Evolutionary conservation across 2,888 invertebrate species (phyloP).

Genomic region (Eristalis intricaria): DNA sequence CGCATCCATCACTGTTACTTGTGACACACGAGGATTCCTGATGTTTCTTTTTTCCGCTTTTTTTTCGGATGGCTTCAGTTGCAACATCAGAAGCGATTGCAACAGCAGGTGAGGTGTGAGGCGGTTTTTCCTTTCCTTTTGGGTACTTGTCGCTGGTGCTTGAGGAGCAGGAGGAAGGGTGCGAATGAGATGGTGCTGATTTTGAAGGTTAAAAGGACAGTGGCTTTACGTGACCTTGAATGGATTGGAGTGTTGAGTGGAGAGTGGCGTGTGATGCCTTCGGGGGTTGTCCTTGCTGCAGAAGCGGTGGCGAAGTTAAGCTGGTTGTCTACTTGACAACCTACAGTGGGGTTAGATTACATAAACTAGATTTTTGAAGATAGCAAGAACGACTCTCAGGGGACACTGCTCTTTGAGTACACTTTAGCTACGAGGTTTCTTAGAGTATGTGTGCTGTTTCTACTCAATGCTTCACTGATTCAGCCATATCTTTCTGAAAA

Average conservation of each 20-base stretch:
- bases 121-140: not conserved
- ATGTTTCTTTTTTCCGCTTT: not conserved
- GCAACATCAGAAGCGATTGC: slow-evolving; percentile 10
- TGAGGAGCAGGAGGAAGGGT: not conserved
- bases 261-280: not conserved
- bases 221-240: not conserved
- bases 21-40: slow-evolving; percentile 29
- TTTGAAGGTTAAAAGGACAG: not conserved
- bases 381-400: no score
- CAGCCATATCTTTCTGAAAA: no score
- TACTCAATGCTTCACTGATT: no score
- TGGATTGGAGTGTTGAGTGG: not conserved
- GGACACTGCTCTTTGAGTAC: no score
- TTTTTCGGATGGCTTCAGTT: not conserved
- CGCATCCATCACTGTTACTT: slow-evolving; percentile 56
- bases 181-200: not conserved
- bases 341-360: no score
- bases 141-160: not conserved
- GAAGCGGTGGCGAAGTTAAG: not conserved
- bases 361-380: no score
- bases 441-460: no score
- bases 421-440: no score
- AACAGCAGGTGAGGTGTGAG: not conserved
- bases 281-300: not conserved
- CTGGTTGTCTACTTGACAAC: not conserved